Percentiles rank a stretch among this genome's conserved stretches.
Conservation (phyloP, 2,113 vertebrate species). For the Machaerirhynchus nigripectus region DNA sequence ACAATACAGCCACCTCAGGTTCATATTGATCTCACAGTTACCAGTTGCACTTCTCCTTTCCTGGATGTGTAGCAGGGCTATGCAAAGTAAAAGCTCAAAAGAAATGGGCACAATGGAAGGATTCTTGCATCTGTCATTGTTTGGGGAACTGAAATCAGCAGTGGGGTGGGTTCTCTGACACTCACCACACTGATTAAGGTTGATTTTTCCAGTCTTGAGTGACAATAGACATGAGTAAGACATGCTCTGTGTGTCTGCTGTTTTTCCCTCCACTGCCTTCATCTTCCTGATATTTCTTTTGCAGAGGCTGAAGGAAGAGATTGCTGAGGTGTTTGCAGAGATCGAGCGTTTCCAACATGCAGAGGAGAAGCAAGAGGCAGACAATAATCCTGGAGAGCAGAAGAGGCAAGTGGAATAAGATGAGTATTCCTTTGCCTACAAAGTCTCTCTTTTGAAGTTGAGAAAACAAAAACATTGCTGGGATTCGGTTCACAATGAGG, state of each 20-base stretch:
- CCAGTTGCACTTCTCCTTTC: constrained; percentile 19
- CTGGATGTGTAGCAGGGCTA: neutral
- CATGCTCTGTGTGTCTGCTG: neutral
- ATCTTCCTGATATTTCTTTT: neutral
- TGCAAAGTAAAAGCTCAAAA: constrained; percentile 19
- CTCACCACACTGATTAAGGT: neutral
- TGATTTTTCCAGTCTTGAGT: neutral
- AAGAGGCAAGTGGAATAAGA: neutral
- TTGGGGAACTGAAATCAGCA: constrained; percentile 7
- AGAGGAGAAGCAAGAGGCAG: constrained; percentile 78
- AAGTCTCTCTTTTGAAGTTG: neutral
- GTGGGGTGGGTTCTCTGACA: neutral
- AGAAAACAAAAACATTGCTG: neutral
- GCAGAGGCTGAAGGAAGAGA: constrained; percentile 88
- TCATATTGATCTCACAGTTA: neutral
- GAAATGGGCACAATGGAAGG: neutral
- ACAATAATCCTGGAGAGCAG: neutral
- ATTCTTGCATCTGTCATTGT: neutral
- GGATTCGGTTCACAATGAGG: neutral
- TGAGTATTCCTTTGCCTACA: neutral
- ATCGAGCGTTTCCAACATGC: constrained; percentile 85
- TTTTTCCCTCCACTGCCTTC: neutral
- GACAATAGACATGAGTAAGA: neutral
- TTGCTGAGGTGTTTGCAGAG: constrained; percentile 84
- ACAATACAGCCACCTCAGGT: neutral